phyloP scores from a whole-genome alignment of 92 coral and sea anemone species.

The Bergia sp. region DNA sequence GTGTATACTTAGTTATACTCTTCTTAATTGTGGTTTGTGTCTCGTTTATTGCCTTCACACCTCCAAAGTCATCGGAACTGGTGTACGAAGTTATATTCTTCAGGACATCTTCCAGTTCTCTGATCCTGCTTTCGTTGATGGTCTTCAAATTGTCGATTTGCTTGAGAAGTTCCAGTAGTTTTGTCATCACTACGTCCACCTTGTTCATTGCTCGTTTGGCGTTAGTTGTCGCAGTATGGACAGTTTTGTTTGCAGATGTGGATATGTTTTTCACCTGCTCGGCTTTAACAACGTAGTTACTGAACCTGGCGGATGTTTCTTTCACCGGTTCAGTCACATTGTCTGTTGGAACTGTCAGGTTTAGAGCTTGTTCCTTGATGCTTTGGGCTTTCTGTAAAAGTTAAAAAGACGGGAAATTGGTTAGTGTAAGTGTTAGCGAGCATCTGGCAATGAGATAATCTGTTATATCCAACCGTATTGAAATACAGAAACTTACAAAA shows the following conservation, averaged over 20 bases:
- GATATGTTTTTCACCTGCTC: constrained; percentile 48
- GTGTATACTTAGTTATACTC: constrained; percentile 59
- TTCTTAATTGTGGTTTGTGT: constrained; percentile 55
- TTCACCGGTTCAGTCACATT: constrained; percentile 78
- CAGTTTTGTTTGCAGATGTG: constrained; percentile 59
- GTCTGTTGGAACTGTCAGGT: constrained; percentile 73
- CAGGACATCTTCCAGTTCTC: constrained; percentile 53
- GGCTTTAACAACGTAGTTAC: constrained; percentile 51
- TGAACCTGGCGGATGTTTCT: constrained; percentile 48
- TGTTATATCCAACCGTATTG: neutral
- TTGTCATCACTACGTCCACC: constrained; percentile 63
- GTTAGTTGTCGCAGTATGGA: constrained; percentile 56
- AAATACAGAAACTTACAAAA: too few species aligned
- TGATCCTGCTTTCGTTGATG: constrained; percentile 52
- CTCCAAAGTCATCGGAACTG: constrained; percentile 38
- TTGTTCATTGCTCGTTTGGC: constrained; percentile 69
- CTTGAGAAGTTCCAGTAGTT: constrained; percentile 64
- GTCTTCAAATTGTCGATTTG: constrained; percentile 69
- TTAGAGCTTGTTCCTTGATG: constrained; percentile 69
- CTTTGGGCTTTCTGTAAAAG: constrained; percentile 71
- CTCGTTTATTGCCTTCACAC: constrained; percentile 45
- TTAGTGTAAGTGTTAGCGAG: neutral
- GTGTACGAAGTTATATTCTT: constrained; percentile 45
- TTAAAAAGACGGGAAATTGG: neutral
- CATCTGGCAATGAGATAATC: neutral